phyloP scores from a whole-genome alignment of 2,113 vertebrate genomes.

The Anser brachyrhynchus region DNA sequence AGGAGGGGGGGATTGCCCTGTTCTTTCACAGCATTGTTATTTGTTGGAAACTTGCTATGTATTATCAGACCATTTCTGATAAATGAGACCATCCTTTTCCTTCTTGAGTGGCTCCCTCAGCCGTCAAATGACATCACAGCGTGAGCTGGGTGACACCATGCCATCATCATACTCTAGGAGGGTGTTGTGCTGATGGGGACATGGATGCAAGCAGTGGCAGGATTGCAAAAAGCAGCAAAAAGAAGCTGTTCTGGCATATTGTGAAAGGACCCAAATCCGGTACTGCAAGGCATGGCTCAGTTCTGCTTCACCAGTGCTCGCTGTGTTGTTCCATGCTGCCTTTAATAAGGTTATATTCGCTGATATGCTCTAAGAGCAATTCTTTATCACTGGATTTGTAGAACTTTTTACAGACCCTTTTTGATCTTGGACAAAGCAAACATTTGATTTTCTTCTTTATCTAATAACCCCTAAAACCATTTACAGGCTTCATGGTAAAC shows the following conservation, averaged over 20 bases:
- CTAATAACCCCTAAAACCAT: conserved; percentile 5
- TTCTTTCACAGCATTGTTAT: background rate
- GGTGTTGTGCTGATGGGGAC: accelerated
- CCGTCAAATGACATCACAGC: background rate
- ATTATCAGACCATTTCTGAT: background rate
- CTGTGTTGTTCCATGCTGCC: background rate
- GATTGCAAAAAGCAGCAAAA: background rate
- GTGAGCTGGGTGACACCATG: background rate
- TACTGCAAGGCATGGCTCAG: background rate
- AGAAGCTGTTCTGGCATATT: background rate
- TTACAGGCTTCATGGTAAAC: background rate
- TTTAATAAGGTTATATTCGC: background rate
- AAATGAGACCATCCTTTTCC: background rate
- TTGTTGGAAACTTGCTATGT: background rate
- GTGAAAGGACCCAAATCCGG: background rate
- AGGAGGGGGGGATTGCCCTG: background rate
- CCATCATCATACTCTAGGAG: accelerated
- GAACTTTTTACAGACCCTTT: background rate
- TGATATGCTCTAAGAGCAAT: background rate
- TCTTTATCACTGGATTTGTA: background rate
- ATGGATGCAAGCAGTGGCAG: accelerated
- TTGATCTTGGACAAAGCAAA: background rate
- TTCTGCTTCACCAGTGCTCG: background rate
- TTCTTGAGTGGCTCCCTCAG: background rate
- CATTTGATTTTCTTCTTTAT: conserved; percentile 1